Percentiles rank a stretch among this genome's conserved stretches.
These are phyloP conservation scores for Malaclemys terrapin DNA, from an alignment of 2,113 vertebrate genomes.

Conservation along the genomic window DNA sequence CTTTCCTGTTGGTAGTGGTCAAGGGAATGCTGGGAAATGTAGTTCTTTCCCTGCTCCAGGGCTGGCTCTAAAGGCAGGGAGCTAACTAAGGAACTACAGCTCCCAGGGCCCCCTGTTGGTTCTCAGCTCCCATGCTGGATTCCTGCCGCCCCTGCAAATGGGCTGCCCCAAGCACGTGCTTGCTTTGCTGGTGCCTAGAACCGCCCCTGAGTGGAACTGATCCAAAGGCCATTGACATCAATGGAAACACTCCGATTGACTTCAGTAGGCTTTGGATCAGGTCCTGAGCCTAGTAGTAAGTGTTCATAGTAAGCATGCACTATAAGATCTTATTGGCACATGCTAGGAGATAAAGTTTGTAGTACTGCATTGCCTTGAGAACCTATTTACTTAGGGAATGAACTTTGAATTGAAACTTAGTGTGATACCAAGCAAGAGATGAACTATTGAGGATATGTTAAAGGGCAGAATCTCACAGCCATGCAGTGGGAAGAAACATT, in stretches of 20 bases:
- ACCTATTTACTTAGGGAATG: neutral
- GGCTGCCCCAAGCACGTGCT: too few relatives aligned
- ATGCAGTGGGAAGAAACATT: neutral
- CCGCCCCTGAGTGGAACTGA: neutral
- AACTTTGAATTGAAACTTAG: neutral
- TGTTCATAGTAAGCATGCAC: neutral
- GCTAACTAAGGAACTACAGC: too few relatives aligned
- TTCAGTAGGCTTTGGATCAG: neutral
- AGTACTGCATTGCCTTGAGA: neutral
- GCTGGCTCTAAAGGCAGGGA: too few relatives aligned
- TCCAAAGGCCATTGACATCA: neutral
- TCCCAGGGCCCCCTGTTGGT: too few relatives aligned
- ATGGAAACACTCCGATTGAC: neutral
- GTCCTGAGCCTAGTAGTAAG: neutral
- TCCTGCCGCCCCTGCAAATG: too few relatives aligned
- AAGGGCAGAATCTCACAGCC: neutral
- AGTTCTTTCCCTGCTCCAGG: too few relatives aligned
- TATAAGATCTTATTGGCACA: neutral
- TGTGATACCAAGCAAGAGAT: neutral
- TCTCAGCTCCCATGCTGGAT: too few relatives aligned
- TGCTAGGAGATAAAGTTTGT: neutral
- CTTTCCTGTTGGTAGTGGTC: too few relatives aligned
- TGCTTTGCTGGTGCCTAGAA: too few relatives aligned
- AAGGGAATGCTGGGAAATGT: too few relatives aligned
- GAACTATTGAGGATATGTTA: neutral